Evolutionary conservation across 2,113 vertebrate species (phyloP).

Genomic region (Corvus moneduloides): DNA sequence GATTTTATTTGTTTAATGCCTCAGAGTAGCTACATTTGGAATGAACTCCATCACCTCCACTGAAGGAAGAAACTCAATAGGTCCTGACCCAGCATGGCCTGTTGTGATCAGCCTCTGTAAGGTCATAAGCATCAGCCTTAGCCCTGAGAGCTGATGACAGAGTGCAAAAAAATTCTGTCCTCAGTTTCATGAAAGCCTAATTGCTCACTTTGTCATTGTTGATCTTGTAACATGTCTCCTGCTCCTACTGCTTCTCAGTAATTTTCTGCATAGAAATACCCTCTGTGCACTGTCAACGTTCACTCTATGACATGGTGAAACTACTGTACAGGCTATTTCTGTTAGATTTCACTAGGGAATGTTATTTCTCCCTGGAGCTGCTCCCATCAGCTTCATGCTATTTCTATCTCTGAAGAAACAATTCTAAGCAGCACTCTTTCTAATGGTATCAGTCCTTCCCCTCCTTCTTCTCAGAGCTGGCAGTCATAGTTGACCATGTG

Average conservation of each 20-base stretch:
- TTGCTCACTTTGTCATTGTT: conserved; percentile 35
- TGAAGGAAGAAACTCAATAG: conserved; percentile 9
- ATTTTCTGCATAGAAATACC: neutral
- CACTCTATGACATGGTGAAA: neutral
- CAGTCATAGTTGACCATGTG: neutral
- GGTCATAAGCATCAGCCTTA: neutral
- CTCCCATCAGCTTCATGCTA: neutral
- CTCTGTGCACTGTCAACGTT: conserved; percentile 3
- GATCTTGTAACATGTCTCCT: neutral
- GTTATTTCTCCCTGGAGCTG: neutral
- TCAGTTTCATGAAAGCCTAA: conserved; percentile 3
- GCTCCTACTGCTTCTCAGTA: neutral
- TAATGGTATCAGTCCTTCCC: neutral
- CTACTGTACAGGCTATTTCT: neutral
- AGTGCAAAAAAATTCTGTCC: neutral
- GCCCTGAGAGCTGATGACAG: neutral
- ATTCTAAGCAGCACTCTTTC: neutral
- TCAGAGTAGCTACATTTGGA: conserved; percentile 46
- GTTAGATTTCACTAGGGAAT: neutral
- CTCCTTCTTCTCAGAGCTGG: neutral
- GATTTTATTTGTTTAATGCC: conserved; percentile 42
- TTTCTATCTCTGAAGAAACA: neutral
- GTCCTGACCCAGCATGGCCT: neutral
- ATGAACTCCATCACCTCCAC: conserved; percentile 30
- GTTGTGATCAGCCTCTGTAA: neutral